Conservation (phyloP, 2,113 vertebrate genomes). For the Silurus asotus region DNA sequence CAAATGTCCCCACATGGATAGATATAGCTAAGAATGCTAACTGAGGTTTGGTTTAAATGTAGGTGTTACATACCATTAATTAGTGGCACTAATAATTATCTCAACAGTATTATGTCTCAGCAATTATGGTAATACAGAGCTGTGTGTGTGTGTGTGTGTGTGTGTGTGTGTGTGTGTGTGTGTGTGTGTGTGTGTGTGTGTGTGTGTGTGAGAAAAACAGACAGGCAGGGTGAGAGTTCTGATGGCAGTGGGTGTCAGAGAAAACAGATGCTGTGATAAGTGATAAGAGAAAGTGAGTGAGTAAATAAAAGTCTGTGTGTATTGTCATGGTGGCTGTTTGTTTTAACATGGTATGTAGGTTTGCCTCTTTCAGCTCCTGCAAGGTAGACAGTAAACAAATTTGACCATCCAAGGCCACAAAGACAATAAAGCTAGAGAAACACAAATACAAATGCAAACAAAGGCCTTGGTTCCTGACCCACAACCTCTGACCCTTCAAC, state of each 20-base stretch:
- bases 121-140: neutral
- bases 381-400: conserved; percentile 36
- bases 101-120: neutral
- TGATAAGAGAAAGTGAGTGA: conserved; percentile 40
- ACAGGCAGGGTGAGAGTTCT: neutral
- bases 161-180: conserved; percentile 11
- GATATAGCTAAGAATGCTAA: neutral
- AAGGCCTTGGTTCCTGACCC: conserved; percentile 55
- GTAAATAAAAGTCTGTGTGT: conserved; percentile 37
- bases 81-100: neutral
- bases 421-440: conserved; percentile 58
- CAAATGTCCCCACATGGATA: neutral
- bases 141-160: neutral
- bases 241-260: neutral
- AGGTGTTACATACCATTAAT: neutral
- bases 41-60: neutral
- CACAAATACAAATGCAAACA: conserved; percentile 56
- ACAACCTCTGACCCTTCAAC: conserved; percentile 45
- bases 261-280: conserved; percentile 19
- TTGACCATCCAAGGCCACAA: conserved; percentile 45
- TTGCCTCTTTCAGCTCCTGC: conserved; percentile 31
- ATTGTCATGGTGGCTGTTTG: conserved; percentile 33
- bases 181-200: conserved; percentile 3
- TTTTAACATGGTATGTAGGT: conserved; percentile 5
- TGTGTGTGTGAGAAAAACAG: neutral